phyloP scores from a whole-genome alignment of 2,888 invertebrate genomes.

The Sinopyrophorus schimmeli region DNA sequence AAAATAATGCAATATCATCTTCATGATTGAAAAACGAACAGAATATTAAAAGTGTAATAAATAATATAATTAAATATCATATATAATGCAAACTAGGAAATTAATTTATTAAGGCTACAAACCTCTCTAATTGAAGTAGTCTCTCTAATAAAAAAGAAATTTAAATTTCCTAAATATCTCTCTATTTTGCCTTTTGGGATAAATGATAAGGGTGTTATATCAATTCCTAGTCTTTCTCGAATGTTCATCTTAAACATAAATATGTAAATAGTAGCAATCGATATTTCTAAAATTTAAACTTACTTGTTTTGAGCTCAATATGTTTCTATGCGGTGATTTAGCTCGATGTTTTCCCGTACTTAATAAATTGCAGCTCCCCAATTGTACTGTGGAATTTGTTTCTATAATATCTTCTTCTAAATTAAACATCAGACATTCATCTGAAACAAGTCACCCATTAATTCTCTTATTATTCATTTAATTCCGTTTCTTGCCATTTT shows the following conservation, averaged over 20 bases:
- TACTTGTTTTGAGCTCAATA: neutral
- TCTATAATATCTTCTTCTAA: conserved; percentile 75
- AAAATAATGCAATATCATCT: too few relatives aligned
- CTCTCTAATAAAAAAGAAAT: conserved; percentile 95
- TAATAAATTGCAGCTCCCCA: conserved; percentile 10
- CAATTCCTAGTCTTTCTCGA: conserved; percentile 61
- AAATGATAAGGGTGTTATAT: conserved; percentile 80
- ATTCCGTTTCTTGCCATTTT: conserved; percentile 45
- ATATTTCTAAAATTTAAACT: neutral
- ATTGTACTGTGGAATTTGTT: conserved; percentile 43
- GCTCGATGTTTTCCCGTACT: conserved; percentile 56
- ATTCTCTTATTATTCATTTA: neutral
- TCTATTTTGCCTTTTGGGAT: conserved; percentile 78
- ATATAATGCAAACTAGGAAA: neutral
- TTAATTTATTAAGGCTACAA: conserved; percentile 33
- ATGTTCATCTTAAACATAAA: conserved; percentile 5
- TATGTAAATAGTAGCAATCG: too few relatives aligned
- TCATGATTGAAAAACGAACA: too few relatives aligned
- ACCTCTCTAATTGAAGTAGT: conserved; percentile 88
- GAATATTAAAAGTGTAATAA: too few relatives aligned
- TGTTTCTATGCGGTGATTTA: conserved; percentile 59
- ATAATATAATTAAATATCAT: neutral
- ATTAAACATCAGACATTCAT: conserved; percentile 82
- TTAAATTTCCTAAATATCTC: conserved; percentile 84
- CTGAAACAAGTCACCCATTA: conserved; percentile 48